These are phyloP conservation scores for Eurystomus glaucurus DNA, from an alignment of 2,797 vertebrate genomes.

Conservation along the genomic window DNA sequence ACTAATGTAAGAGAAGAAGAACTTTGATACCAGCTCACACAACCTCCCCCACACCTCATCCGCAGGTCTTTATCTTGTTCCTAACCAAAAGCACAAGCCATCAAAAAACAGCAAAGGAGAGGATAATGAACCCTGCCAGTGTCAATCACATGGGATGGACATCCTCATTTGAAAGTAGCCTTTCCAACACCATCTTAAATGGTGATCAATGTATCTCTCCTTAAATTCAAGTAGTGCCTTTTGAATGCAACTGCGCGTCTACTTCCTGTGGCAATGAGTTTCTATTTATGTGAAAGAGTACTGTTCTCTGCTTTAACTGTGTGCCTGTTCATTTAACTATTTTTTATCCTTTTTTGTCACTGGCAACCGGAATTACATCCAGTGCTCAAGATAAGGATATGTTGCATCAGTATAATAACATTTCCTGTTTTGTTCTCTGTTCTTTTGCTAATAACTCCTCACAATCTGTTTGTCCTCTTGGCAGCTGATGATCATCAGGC, in stretches of 20 bases:
- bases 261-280: background rate
- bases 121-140: background rate
- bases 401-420: background rate
- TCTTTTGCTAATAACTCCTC: background rate
- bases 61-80: background rate
- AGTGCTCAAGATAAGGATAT: background rate
- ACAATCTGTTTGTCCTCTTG: background rate
- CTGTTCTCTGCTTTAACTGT: background rate
- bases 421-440: conserved; percentile 54
- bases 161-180: background rate
- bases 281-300: background rate
- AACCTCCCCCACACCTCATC: fast-evolving
- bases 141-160: fast-evolving
- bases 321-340: background rate
- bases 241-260: background rate
- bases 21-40: background rate
- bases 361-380: background rate
- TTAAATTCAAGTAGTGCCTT: background rate
- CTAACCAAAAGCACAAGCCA: background rate
- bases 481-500: background rate
- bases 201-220: background rate
- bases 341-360: background rate
- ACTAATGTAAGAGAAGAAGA: background rate
- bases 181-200: background rate
- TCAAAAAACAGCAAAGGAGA: background rate